These are phyloP conservation scores for Platynereis dumerilii DNA, from an alignment of 2,888 invertebrate species.

Conservation along the genomic window DNA sequence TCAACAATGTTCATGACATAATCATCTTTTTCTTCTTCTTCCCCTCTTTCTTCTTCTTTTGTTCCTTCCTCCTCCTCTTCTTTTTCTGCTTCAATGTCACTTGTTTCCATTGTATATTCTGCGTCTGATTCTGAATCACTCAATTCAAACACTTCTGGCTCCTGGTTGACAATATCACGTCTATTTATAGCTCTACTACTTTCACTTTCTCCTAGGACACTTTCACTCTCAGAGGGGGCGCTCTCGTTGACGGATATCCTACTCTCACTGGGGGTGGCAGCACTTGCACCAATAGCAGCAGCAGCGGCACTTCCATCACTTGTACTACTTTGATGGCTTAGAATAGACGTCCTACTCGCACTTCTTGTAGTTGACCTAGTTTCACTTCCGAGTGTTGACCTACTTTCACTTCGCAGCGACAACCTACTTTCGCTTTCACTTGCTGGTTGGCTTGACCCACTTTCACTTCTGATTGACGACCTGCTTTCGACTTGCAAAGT, in stretches of 20 bases:
- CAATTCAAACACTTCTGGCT: neutral
- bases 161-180: neutral
- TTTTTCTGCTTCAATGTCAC: neutral
- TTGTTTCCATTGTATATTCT: neutral
- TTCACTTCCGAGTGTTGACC: constrained; percentile 12
- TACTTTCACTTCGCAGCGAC: no score
- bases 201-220: neutral
- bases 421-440: neutral
- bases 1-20: neutral
- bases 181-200: neutral
- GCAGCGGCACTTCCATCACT: no score
- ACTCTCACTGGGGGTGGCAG: neutral
- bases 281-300: no score
- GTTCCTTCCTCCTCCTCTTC: no score
- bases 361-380: constrained; percentile 6
- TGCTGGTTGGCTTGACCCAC: neutral
- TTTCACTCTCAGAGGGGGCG: constrained; percentile 3
- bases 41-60: no score
- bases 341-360: no score
- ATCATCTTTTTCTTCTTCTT: neutral
- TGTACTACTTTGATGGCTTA: no score
- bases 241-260: neutral
- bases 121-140: neutral
- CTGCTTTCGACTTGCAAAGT: neutral
- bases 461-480: constrained; percentile 8